A percentile compares a stretch with the other conserved stretches of the same genome.
Conservation (phyloP, 2,888 invertebrate genomes). For the Rhagonycha lutea region DNA sequence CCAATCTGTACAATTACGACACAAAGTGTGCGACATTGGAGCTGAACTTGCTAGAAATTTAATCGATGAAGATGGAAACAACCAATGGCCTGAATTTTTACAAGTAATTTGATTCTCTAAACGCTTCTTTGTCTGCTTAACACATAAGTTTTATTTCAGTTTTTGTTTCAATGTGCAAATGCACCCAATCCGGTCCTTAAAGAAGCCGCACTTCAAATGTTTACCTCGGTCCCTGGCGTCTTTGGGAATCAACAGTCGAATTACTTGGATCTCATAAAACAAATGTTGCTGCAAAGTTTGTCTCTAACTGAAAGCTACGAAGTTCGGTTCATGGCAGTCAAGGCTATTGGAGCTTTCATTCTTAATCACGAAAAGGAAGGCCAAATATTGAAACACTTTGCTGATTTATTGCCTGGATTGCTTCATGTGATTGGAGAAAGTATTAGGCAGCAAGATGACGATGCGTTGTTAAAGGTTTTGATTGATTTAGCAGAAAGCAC, state of each 20-base stretch:
- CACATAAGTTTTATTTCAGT: conserved; percentile 53
- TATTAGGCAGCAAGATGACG: conserved; percentile 83
- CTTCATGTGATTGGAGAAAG: conserved; percentile 80
- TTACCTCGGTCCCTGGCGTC: conserved; percentile 93
- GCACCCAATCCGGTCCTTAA: conserved; percentile 81
- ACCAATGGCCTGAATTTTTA: conserved; percentile 95
- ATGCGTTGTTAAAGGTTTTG: conserved; percentile 87
- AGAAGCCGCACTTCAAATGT: conserved; percentile 93
- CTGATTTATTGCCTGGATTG: conserved; percentile 80
- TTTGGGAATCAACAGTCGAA: conserved; percentile 95
- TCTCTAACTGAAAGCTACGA: conserved; percentile 70
- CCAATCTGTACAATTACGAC: conserved; percentile 75
- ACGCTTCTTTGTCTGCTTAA: not conserved
- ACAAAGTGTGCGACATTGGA: conserved; percentile 93
- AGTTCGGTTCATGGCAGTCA: conserved; percentile 80
- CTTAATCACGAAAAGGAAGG: conserved; percentile 92
- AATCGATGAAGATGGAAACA: conserved; percentile 93
- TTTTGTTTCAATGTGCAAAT: conserved; percentile 92
- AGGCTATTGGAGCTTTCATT: conserved; percentile 86
- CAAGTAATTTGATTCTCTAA: conserved; percentile 54
- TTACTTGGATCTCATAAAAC: conserved; percentile 91
- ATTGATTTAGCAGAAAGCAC: conserved; percentile 93
- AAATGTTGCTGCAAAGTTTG: conserved; percentile 86
- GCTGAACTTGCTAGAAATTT: conserved; percentile 95
- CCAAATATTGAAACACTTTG: conserved; percentile 85